A percentile compares a stretch with the other conserved stretches of the same genome.
These are phyloP conservation scores for Papilio glaucus DNA, from an alignment of 1,140 invertebrate species.

Conservation along the genomic window DNA sequence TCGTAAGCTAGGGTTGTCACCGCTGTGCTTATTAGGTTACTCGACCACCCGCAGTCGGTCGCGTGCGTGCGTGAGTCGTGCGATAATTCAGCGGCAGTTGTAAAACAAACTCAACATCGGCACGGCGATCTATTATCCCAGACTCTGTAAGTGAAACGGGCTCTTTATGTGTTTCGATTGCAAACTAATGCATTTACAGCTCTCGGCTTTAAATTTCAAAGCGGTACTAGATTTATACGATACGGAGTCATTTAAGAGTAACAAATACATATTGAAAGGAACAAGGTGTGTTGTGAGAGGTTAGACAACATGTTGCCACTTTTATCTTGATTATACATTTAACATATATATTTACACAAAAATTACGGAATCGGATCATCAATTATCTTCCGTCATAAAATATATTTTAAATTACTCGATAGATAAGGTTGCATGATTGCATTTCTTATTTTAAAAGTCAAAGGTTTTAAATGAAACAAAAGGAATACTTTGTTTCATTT, in stretches of 20 bases:
- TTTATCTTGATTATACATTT: too few relatives aligned
- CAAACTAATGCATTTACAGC: conserved; percentile 21
- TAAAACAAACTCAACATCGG: conserved; percentile 19
- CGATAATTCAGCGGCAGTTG: conserved; percentile 29
- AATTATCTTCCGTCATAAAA: too few relatives aligned
- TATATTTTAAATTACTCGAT: too few relatives aligned
- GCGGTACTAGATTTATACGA: not conserved
- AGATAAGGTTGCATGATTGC: too few relatives aligned
- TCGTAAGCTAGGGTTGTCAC: conserved; percentile 8
- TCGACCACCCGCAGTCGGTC: conserved; percentile 23
- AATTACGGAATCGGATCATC: too few relatives aligned
- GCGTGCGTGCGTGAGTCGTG: not conserved
- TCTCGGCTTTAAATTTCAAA: not conserved
- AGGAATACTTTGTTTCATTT: too few relatives aligned
- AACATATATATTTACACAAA: too few relatives aligned
- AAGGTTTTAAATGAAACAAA: too few relatives aligned
- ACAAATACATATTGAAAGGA: not conserved
- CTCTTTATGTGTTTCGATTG: conserved; percentile 30
- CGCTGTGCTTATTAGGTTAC: not conserved
- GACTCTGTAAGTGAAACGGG: not conserved
- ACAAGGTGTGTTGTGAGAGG: not conserved
- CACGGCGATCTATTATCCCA: conserved; percentile 8
- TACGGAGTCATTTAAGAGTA: not conserved
- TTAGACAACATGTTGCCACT: too few relatives aligned
- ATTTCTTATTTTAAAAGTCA: too few relatives aligned